phyloP scores from a whole-genome alignment of 2,113 vertebrate genomes.

The Laterallus jamaicensis region DNA sequence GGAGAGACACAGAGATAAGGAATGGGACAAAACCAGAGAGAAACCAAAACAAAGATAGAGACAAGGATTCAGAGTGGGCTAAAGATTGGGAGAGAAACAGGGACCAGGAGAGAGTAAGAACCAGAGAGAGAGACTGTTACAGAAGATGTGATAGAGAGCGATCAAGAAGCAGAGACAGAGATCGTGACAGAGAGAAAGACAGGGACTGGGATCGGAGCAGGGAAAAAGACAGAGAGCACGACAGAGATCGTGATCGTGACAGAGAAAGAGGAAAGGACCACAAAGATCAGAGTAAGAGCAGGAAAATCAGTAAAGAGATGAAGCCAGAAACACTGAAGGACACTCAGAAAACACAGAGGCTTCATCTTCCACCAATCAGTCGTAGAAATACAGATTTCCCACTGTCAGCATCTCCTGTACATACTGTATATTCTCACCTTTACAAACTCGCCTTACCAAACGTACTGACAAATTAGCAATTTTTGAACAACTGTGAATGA shows the following conservation, averaged over 20 bases:
- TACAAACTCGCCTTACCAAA: constrained; percentile 34
- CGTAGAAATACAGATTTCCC: constrained; percentile 27
- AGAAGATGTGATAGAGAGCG: constrained; percentile 69
- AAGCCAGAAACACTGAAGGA: constrained; percentile 80
- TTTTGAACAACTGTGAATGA: constrained; percentile 66
- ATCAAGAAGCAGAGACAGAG: constrained; percentile 59
- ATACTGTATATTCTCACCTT: constrained; percentile 56
- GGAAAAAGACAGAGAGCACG: constrained; percentile 75
- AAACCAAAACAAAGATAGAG: constrained; percentile 67
- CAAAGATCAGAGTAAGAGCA: constrained; percentile 80
- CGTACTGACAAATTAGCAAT: constrained; percentile 21
- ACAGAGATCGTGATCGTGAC: constrained; percentile 73
- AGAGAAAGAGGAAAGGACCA: constrained; percentile 76
- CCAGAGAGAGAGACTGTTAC: constrained; percentile 46
- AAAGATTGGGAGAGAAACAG: constrained; percentile 63
- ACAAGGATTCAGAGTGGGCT: constrained; percentile 67
- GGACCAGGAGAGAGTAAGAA: constrained; percentile 53
- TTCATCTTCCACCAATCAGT: constrained; percentile 53
- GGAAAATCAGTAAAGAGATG: constrained; percentile 79
- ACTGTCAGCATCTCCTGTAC: constrained; percentile 5
- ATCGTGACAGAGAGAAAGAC: constrained; percentile 62
- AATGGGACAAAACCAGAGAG: constrained; percentile 67
- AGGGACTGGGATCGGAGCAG: constrained; percentile 68
- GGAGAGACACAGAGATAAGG: constrained; percentile 74
- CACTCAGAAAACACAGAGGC: constrained; percentile 64